These are phyloP conservation scores for Scalopus aquaticus DNA, from an alignment of 2,113 vertebrate species.

Conservation along the genomic window DNA sequence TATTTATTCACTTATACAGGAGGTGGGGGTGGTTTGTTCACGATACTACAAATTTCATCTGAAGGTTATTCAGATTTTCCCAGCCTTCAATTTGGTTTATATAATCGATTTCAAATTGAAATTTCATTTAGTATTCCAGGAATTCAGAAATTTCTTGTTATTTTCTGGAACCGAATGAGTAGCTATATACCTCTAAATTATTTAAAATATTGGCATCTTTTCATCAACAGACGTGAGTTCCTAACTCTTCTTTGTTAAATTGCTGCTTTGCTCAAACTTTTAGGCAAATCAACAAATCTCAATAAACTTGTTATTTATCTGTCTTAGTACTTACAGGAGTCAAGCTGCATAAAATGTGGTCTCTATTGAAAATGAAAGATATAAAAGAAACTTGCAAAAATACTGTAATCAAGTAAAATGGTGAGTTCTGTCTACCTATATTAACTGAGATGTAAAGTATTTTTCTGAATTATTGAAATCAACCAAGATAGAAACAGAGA, in stretches of 20 bases:
- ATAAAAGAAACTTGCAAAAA: background rate
- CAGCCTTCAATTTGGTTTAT: background rate
- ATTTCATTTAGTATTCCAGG: background rate
- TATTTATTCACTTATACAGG: background rate
- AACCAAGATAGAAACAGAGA: background rate
- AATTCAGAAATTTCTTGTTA: constrained; percentile 1
- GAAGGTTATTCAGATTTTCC: background rate
- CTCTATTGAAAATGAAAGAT: background rate
- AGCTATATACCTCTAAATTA: background rate
- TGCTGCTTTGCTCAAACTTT: background rate
- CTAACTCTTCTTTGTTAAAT: background rate
- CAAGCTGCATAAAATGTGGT: background rate
- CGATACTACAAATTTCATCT: background rate
- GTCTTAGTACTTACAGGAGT: background rate
- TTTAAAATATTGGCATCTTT: background rate
- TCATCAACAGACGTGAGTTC: background rate
- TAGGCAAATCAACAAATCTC: background rate
- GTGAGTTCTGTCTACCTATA: background rate
- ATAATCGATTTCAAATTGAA: constrained; percentile 26
- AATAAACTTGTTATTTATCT: background rate
- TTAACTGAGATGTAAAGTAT: background rate
- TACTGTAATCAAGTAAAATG: background rate
- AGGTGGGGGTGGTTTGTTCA: background rate
- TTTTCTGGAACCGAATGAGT: background rate
- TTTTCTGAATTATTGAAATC: background rate